Evolutionary conservation across 2,888 invertebrate species (phyloP), one percentile per base, ranked within the genome.

Genomic region (Drosophila mimetica): DNA sequence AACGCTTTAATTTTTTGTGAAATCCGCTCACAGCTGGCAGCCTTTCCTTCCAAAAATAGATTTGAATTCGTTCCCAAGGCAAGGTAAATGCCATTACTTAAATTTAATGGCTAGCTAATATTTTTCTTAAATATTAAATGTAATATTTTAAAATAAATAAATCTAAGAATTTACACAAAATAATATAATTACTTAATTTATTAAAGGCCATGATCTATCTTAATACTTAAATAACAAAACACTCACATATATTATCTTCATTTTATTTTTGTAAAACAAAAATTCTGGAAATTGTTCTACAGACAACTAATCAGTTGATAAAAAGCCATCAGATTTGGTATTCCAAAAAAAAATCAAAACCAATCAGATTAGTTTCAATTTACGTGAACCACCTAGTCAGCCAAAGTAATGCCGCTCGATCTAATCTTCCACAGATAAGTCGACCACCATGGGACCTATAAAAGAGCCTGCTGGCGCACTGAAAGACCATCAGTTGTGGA

Each of bases 281-380:
- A 36, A 16, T 14, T 36, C 36, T 16, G 9, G 14, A 14, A n/a
- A 22, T 5, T 6, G n/a, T 14, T 1, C 22, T 44, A 9, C 20
- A n/a, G n/a, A 16, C 46, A 20, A 66, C 18, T 52, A 65, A 63
- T 64, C 65, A 64, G 34, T 36, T 50, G 63, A 64, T 64, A 50
- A 51, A 50, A 9, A 11, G 16, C 64, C 36, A 64, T 32, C 51
- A 18, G 60, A 59, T 61, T 61, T 30, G 20, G 22, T 22, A 25
- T 37, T 59, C 60, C 44, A 13, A 54, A 55, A 36, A 58, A 16
- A 13, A 57, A 36, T 11, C 13, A 16, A 13, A 57, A 36, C 11
- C 13, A 32, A 52, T 53, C 60, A 46, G 60, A 61, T 61, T 58
- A 58, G 25, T 32, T 61, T 32, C 5, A 58, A 61, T 47, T 11